Base-by-base conservation (phyloP, 2,888 invertebrate species). In the Holacanthella duospinosa region DNA sequence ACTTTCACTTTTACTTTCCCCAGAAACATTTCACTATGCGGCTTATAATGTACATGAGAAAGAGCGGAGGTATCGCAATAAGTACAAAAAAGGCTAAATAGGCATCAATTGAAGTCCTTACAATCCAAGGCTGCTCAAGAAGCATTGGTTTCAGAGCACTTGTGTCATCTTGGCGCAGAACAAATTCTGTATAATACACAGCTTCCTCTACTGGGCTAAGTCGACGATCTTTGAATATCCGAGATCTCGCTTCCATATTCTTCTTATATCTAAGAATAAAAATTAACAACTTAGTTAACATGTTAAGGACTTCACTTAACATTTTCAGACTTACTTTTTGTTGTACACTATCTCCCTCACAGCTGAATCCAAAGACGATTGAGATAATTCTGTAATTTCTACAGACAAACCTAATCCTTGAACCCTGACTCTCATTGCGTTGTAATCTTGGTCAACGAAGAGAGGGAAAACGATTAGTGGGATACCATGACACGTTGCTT, bases 391-490 rank as follows among this genome's bases (percentile, higher is more conserved):
- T 29, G 59, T 57, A 9, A 69, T 63, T 64, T 73, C 73, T n/a
- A 69, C 53, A n/a, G 63, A 60, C 9, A 71, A 24, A 4, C 72
- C 72, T 55, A 72, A 62, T 59, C 68, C 65, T 29, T 71, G 73
- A 27, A 68, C 68, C 24, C 67, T 61, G 19, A 73, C 59, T 58
- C 70, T 59, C 48, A 67, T 68, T 1, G 68, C 71, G 44, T 71
- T 72, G 61, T 66, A 72, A 44, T 72, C 68, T 55, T 73, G 73
- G 43, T 73, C 73, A 1, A 68, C 71, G 63, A 71, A 73, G 1
- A 73, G 43, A 2, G 71, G 71, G 9, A 68, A 6, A 2, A 65
- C 67, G 2, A 70, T 64, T 12, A 59, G 12, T 6, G 70, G 70
- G 53, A 66, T 64, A 2, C 66, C 67, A 29, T 66, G 59, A 57